Percentiles rank a stretch among this genome's conserved stretches.
These are phyloP conservation scores for Epinephelus fuscoguttatus DNA, from an alignment of 2,113 vertebrate species.

Conservation along the genomic window DNA sequence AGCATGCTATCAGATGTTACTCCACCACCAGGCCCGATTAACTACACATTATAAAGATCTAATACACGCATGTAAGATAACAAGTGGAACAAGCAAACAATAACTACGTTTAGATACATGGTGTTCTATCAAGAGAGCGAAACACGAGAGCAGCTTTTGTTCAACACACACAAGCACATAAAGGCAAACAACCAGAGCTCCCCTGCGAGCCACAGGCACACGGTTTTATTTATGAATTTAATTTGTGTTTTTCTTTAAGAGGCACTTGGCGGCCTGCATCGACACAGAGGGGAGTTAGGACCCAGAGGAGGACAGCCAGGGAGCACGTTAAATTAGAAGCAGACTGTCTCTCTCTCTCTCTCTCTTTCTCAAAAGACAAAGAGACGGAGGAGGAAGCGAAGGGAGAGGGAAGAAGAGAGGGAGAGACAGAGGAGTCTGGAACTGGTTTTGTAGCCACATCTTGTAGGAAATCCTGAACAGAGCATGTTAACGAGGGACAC, in stretches of 20 bases:
- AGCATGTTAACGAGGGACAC: slow-evolving; percentile 86
- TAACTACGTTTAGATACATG: slow-evolving; percentile 8
- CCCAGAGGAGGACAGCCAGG: slow-evolving; percentile 73
- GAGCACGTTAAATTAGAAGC: slow-evolving; percentile 85
- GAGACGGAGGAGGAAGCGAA: slow-evolving; percentile 40
- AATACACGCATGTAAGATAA: neutral
- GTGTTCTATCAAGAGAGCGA: neutral
- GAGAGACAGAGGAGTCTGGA: slow-evolving; percentile 74
- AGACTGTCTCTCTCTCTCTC: slow-evolving; percentile 65
- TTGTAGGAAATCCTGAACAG: slow-evolving; percentile 85
- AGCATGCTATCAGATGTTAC: neutral
- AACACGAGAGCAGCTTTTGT: slow-evolving; percentile 5
- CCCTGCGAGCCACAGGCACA: slow-evolving; percentile 62
- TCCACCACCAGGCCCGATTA: neutral
- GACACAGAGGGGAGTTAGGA: slow-evolving; percentile 78
- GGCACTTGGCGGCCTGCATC: slow-evolving; percentile 52
- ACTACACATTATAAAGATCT: slow-evolving; percentile 1
- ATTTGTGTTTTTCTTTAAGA: slow-evolving; percentile 75
- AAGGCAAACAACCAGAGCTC: slow-evolving; percentile 47
- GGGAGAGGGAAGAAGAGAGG: slow-evolving; percentile 6
- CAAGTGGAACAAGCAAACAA: neutral
- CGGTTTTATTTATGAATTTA: slow-evolving; percentile 74
- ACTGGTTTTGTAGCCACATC: slow-evolving; percentile 75
- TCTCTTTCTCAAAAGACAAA: slow-evolving; percentile 56
- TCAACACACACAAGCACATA: neutral